A percentile compares a stretch with the other conserved stretches of the same genome.
Evolutionary conservation across 2,888 invertebrate genomes (phyloP).

Genomic region (Tachina fera): DNA sequence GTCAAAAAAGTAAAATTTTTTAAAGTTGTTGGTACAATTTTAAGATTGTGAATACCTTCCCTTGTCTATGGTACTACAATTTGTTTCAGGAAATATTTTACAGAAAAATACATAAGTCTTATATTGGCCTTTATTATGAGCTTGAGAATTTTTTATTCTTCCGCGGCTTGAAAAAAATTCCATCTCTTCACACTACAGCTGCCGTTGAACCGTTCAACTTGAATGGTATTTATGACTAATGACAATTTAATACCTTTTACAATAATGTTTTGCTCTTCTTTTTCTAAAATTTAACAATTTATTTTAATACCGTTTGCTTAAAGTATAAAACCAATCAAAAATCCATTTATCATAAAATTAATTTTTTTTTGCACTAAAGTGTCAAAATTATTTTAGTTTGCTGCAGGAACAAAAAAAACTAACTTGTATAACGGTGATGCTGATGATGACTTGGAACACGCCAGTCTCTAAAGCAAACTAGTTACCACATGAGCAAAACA

Average conservation of each 20-base stretch:
- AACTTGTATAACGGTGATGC: not conserved
- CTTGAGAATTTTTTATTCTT: not conserved
- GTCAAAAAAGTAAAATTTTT: no score
- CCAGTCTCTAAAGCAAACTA: conserved; percentile 38
- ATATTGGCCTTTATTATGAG: no score
- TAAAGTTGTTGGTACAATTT: no score
- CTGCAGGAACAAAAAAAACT: not conserved
- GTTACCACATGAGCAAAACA: conserved; percentile 49
- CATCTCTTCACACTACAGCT: not conserved
- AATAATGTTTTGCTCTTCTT: not conserved
- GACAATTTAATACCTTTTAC: not conserved
- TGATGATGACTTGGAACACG: conserved; percentile 51
- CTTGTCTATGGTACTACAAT: no score
- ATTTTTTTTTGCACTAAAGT: conserved; percentile 53
- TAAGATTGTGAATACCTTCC: no score
- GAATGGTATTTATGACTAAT: not conserved
- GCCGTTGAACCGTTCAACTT: not conserved
- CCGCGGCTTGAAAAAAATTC: not conserved
- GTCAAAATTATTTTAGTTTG: conserved; percentile 52
- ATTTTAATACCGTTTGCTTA: conserved; percentile 4
- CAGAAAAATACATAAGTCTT: no score
- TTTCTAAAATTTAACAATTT: conserved; percentile 9
- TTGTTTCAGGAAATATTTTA: no score
- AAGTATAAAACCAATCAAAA: conserved; percentile 60
- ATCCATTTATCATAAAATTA: conserved; percentile 52